Evolutionary conservation across 2,888 invertebrate species (phyloP), one percentile per base, ranked within the genome.

Genomic region (Sarcophaga carnaria): DNA sequence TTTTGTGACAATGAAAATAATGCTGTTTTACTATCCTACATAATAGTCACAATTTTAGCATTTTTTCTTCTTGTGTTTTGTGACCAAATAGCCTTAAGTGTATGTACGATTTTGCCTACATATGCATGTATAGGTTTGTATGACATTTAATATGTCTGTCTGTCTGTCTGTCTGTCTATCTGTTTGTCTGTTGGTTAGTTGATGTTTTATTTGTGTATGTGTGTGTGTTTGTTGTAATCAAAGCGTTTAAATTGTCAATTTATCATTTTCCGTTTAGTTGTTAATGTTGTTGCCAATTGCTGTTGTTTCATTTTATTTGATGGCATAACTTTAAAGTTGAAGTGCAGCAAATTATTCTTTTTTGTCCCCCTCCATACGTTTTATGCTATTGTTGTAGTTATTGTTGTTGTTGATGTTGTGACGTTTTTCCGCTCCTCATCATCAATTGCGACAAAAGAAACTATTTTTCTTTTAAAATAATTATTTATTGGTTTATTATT

Each of bases 201-300:
- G 67, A 74, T 14, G 67, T 69, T 22, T 69, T 25, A 22, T 14
- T 17, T 67, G 66, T 75, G 25, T n/a, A 5, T 17, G 22, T 78
- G 20, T 78, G 78, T 47, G 70, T 69, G 67, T 80, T 3, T 74
- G 70, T 80, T 78, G n/a, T 76, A 79, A 72, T 60, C 84, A 67
- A 84, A 88, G 80, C 87, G 84, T 88, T 88, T 88, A 88, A 88
- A 88, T 88, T 88, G 88, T 88, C 88, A 88, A 88, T 88, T 88
- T 87, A 88, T 88, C 86, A 88, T 88, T 86, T 84, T 86, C 66
- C 87, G 60, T 84, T 87, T 84, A 72, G 76, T 79, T 87, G 77
- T 84, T 72, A 69, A 79, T 81, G 81, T 72, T 79, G 78, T 49
- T 75, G 54, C 54, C 54, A 14, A 54, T 54, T 54, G 54, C 17